Conservation (phyloP, 2,797 vertebrate species). For the Natrix natrix region DNA sequence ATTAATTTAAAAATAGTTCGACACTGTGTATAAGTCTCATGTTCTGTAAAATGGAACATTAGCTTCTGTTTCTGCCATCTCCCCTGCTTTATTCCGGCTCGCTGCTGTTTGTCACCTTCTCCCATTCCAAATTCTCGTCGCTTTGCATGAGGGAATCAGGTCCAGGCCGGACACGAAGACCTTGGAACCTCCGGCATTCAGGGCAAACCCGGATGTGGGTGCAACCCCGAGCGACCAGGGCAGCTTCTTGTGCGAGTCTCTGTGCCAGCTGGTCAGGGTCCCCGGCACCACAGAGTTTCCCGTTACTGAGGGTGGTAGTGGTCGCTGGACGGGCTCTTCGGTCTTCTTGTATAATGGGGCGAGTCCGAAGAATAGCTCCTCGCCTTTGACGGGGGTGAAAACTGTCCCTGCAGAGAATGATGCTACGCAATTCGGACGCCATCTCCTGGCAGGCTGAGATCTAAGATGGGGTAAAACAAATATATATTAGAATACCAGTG, state of each 20-base stretch:
- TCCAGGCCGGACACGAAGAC: slow-evolving; percentile 80
- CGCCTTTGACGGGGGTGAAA: slow-evolving; percentile 85
- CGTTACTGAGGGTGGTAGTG: slow-evolving; percentile 84
- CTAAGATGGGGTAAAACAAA: slow-evolving; percentile 63
- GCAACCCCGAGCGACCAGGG: slow-evolving; percentile 90
- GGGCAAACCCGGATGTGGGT: slow-evolving; percentile 96
- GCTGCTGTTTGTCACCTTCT: slow-evolving; percentile 94
- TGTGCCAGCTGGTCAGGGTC: slow-evolving; percentile 89
- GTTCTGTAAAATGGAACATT: slow-evolving; percentile 64
- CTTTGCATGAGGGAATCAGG: slow-evolving; percentile 84
- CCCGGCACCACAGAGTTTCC: slow-evolving; percentile 89
- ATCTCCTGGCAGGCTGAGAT: slow-evolving; percentile 97
- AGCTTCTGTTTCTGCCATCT: slow-evolving; percentile 13
- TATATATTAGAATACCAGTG: neutral
- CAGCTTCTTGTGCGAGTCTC: slow-evolving; percentile 93
- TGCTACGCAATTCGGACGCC: slow-evolving; percentile 92
- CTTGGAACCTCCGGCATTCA: slow-evolving; percentile 95
- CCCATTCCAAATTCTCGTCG: slow-evolving; percentile 95
- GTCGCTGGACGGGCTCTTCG: slow-evolving; percentile 75
- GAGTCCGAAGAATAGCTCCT: slow-evolving; percentile 71
- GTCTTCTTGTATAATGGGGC: slow-evolving; percentile 80
- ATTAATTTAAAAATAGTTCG: slow-evolving; percentile 58
- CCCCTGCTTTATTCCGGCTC: slow-evolving; percentile 84
- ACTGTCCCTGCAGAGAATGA: slow-evolving; percentile 92
- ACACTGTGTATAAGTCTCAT: slow-evolving; percentile 57